Conservation (phyloP, 2,888 invertebrate genomes). For the Plagiodera versicolora region DNA sequence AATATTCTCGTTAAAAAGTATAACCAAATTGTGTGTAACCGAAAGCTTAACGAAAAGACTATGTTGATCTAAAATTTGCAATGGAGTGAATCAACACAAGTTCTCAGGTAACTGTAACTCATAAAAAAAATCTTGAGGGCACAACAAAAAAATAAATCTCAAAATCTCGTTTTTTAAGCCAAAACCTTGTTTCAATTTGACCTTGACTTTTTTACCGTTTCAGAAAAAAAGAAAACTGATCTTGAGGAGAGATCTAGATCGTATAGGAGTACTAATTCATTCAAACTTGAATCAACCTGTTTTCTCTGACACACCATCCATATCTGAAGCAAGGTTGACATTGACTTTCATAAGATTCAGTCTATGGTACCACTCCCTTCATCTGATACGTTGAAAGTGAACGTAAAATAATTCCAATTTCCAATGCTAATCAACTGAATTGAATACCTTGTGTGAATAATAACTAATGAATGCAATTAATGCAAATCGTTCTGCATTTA, state of each 20-base stretch:
- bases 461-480: background rate
- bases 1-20: no score
- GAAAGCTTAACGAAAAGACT: no score
- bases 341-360: constrained; percentile 19
- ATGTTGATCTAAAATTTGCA: no score
- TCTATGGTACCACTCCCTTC: constrained; percentile 9
- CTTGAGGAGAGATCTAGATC: no score
- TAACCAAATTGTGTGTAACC: no score
- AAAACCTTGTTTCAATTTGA: no score
- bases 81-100: no score
- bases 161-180: no score
- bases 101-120: no score
- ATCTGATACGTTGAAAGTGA: constrained; percentile 16
- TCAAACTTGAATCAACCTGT: background rate
- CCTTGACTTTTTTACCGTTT: no score
- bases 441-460: background rate
- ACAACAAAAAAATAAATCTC: no score
- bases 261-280: background rate
- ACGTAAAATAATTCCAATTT: constrained; percentile 12
- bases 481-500: background rate
- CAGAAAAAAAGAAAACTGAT: background rate
- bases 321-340: constrained; percentile 1
- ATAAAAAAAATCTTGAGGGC: no score
- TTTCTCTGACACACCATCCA: background rate
- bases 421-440: background rate